A percentile compares a stretch with the other conserved stretches of the same genome.
Evolutionary conservation across 2,888 invertebrate species (phyloP).

Genomic region (Axea sp.): DNA sequence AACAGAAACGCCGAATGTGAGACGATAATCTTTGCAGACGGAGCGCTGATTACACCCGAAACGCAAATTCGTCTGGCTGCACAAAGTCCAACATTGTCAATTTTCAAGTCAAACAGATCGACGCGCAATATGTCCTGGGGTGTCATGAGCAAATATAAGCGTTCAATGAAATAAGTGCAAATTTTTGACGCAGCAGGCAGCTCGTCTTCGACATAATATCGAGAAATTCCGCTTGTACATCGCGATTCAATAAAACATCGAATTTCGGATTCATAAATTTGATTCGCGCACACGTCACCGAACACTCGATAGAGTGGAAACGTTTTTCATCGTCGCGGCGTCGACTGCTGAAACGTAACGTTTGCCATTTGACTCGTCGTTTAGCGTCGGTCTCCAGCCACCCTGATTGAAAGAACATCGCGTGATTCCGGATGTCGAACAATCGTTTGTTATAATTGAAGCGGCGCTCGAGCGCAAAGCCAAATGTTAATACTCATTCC

Average conservation of each 20-base stretch:
- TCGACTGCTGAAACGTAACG: conserved; percentile 26
- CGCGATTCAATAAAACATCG: conserved; percentile 23
- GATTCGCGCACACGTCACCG: conserved; percentile 37
- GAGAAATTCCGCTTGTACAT: conserved; percentile 5
- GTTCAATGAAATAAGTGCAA: conserved; percentile 7
- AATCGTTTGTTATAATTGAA: conserved; percentile 40
- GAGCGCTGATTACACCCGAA: not conserved
- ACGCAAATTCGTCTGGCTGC: conserved; percentile 7
- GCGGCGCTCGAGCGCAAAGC: conserved; percentile 1
- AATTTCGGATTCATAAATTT: conserved; percentile 39
- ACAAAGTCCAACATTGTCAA: conserved; percentile 33
- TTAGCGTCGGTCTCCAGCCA: conserved; percentile 9
- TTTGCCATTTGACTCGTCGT: conserved; percentile 27
- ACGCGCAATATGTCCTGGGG: conserved; percentile 7
- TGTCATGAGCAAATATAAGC: conserved; percentile 1
- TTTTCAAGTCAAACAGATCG: conserved; percentile 46
- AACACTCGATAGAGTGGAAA: conserved; percentile 37
- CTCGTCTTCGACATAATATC: conserved; percentile 7
- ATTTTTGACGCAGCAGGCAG: conserved; percentile 3
- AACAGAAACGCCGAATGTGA: not conserved
- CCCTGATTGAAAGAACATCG: conserved; percentile 32
- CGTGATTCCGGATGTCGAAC: conserved; percentile 8
- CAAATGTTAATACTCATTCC: conserved; percentile 16
- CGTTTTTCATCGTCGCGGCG: conserved; percentile 15
- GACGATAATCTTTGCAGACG: conserved; percentile 13